Base-by-base conservation (phyloP, 2,888 invertebrate species). In the Amiota mariae region DNA sequence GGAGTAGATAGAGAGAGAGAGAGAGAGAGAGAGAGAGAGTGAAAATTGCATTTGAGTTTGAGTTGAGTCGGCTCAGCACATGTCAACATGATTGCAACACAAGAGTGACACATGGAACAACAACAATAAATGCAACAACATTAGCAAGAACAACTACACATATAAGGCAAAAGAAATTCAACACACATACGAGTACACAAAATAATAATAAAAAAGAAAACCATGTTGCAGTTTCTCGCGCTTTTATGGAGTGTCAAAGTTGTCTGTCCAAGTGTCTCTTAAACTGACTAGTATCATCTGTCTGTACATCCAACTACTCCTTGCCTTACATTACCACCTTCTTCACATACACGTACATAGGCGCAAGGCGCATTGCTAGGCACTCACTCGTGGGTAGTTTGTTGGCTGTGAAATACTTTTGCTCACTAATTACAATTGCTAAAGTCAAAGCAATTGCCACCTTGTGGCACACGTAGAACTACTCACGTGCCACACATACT, bases 101-200 rank as follows among this genome's bases (percentile, higher is more conserved):
- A 78, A 82, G 81, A 80, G 85, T 85, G 84, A 84, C 85, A 84
- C 82, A 85, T 85, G 83, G 85, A 82, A 85, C 84, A 84, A 84
- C 83, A 84, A 84, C 85, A 84, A 81, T 78, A 85, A 82, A 84
- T 84, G 80, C 67, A 67, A 13, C 73, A 75, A 24, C 74, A 70
- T 47, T 75, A 75, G 9, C 81, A 74, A 59, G 63, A 46, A 63
- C 24, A 63, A 13, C 36, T 36, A 36, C 36, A 36, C 6, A 36
- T 36, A 36, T 36, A 36, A 36, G 36, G 36, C 36, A 36, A 36
- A 36, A 36, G 36, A 36, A 36, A 36, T 36, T 36, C 36, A 36
- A 24, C n/a, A 3, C 24, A 24, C 12, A 63, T 20, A 20, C 13
- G 24, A 61, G 24, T 9, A 61, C 10, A 61, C 20, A 61, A 61